Evolutionary conservation across 2,888 invertebrate species (phyloP), one percentile per base, ranked within the genome.

Genomic region (Malthinus flaveolus): DNA sequence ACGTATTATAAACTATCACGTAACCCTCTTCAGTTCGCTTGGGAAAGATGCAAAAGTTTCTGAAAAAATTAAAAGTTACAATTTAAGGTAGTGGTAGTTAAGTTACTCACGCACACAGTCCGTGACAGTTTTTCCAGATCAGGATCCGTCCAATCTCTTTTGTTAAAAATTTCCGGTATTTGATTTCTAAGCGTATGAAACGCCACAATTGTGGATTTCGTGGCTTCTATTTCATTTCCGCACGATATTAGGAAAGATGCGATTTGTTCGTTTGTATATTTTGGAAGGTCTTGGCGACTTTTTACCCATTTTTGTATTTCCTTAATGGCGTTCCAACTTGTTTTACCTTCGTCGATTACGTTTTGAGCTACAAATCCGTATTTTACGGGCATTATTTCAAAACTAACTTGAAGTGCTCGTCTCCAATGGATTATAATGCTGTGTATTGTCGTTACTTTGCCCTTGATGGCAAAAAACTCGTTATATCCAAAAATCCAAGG

Each of bases 1-100:
- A 77, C 23, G 85, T 79, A 73, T 87, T 87, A 75, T 82, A 85
- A 59, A 88, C 80, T 61, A 88, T 80, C 66, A 83, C 82, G 67
- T 83, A 83, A 0, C 85, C 86, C 11, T 85, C 80, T 33, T 80
- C 80, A 2, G 85, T 85, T 68, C 84, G 82, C 55, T 80, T 80
- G 0, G 87, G 87, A n/a, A 87, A 77, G 47, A 78, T 75, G 1
- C 81, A 77, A 71, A 83, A 52, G 7, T 49, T 42, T 12, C 56
- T 56, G 13, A 1, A 23, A 23, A 5, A 23, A 23, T 3, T 2
- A 5, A 12, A 1, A 23, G 9, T 45, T n/a, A 4, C 11, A 32
- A 3, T 2, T 35, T 35, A 9, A 9, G n/a, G n/a, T 1, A 33
- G 1, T n/a, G 7, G 5, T 7, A 13, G 8, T 12, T 6, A 15